Conservation (phyloP, 2,888 invertebrate species). For the Thereva unica region DNA sequence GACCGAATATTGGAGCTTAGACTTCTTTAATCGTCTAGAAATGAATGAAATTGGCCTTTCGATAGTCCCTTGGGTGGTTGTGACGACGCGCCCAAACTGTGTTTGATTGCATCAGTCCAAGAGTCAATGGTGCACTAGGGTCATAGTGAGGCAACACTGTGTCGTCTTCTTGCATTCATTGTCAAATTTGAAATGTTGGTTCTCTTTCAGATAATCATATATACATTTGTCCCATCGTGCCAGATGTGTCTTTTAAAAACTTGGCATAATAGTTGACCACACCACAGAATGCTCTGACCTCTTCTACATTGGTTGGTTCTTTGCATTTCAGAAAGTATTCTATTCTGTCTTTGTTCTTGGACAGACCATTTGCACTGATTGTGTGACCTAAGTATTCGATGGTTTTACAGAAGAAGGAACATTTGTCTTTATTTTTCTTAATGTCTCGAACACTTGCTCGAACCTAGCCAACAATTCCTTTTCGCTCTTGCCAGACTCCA, state of each 20-base stretch:
- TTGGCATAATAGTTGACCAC: conserved; percentile 52
- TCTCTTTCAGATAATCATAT: conserved; percentile 44
- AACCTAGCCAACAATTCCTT: conserved; percentile 47
- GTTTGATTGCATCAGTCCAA: conserved; percentile 43
- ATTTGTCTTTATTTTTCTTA: conserved; percentile 48
- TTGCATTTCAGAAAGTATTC: conserved; percentile 24
- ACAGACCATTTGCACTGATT: conserved; percentile 47
- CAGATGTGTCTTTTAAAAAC: conserved; percentile 48
- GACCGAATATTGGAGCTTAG: neutral
- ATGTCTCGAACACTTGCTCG: conserved; percentile 44
- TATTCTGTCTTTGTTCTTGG: conserved; percentile 44
- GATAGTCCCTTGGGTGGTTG: conserved; percentile 12
- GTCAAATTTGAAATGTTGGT: conserved; percentile 45
- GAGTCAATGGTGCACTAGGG: conserved; percentile 34
- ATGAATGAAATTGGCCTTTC: conserved; percentile 33
- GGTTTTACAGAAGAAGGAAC: conserved; percentile 45
- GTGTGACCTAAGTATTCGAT: conserved; percentile 48
- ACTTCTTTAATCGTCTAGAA: conserved; percentile 24
- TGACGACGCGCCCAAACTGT: conserved; percentile 35
- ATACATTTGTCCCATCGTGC: conserved; percentile 48
- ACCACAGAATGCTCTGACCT: conserved; percentile 47
- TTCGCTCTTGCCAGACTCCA: conserved; percentile 44
- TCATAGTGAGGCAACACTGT: conserved; percentile 41
- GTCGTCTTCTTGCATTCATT: conserved; percentile 43
- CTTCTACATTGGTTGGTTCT: conserved; percentile 26